Evolutionary conservation across 1,140 invertebrate species (phyloP), one percentile per base, ranked within the genome.

Genomic region (Drosophila takahashii): DNA sequence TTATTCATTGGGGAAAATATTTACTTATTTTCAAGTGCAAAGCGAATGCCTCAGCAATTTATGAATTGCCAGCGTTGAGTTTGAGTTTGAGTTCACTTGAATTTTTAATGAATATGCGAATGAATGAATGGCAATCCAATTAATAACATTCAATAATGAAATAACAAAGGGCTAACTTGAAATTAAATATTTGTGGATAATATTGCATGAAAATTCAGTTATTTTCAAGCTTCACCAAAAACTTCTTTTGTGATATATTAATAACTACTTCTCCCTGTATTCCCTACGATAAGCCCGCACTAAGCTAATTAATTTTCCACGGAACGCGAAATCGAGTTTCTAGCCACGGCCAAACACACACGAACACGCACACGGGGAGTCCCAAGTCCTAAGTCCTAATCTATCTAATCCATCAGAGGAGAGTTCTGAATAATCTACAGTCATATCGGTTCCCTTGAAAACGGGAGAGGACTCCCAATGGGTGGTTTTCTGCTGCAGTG

Each of bases 321-420:
- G 48, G 26, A 47, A 56, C 18, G 41, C 18, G 41, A 64, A 39
- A 26, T 48, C 66, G 41, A 15, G 66, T 67, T 69, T 45, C 45
- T 3, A n/a, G 64, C 59, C 64, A 41, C 44, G 34, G 34, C 8
- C 27, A 66, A 36, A 27, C 61, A 47, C 62, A 64, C 58, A 66
- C 22, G 22, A 22, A 3, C 65, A 53, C 62, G 16, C 47, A 32
- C 62, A 16, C 16, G 11, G 26, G n/a, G 16, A 42, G 26, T 34
- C 45, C 51, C 39, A 71, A 71, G 22, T 22, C 22, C 22, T 22
- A 22, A 22, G 22, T 22, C 45, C 51, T 47, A 71, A 71, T 71
- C 67, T 70, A 45, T 70, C n/a, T 57, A 71, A 71, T 70, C 65
- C 67, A 71, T 71, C 67, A 71, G 64, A 71, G 66, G 32, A n/a